Base-by-base conservation (phyloP, 2,888 invertebrate genomes). In the Leptopilina drosophilae region DNA sequence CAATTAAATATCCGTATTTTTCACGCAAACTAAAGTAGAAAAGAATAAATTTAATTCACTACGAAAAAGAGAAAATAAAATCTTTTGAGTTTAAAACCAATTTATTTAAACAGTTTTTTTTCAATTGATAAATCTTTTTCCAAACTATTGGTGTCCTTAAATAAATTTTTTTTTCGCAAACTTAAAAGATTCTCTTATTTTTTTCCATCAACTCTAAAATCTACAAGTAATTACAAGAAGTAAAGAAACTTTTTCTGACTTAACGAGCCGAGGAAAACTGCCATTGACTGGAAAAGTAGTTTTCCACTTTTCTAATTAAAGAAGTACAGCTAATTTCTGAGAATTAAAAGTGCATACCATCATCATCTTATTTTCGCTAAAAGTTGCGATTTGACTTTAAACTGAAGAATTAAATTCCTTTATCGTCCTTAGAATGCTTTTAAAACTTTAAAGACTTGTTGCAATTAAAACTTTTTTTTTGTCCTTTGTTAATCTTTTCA, bases 221-320 rank as follows among this genome's bases (percentile, higher is more conserved):
- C 40, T 56, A 5, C 33, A 56, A 14, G 15, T 33, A 40, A 33
- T 53, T 26, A 14, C 5, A 8, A 33, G 12, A 33, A 56, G 40
- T 9, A 40, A 49, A 67, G 46, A 11, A 73, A 56, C 9, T 73
- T 73, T 73, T 59, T 9, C 33, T 73, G 9, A 33, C n/a, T 73
- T 56, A 56, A 40, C 56, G 73, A 56, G 56, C 4, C 40, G 33
- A 56, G 15, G 6, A 26, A n/a, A 53, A 53, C 9, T 14, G 33
- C 53, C 69, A 73, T 53, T 56, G 26, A 26, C 53, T 73, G 33
- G 53, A 53, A 46, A 73, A 53, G 33, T 73, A 73, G n/a, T 73
- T 56, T 53, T 20, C 53, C 53, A 73, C 53, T 73, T 73, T 73
- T 9, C 53, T 73, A 73, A 73, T 73, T 73, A 40, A 73, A 73